Evolutionary conservation across 2,113 vertebrate genomes (phyloP).

Genomic region (Calypte anna): DNA sequence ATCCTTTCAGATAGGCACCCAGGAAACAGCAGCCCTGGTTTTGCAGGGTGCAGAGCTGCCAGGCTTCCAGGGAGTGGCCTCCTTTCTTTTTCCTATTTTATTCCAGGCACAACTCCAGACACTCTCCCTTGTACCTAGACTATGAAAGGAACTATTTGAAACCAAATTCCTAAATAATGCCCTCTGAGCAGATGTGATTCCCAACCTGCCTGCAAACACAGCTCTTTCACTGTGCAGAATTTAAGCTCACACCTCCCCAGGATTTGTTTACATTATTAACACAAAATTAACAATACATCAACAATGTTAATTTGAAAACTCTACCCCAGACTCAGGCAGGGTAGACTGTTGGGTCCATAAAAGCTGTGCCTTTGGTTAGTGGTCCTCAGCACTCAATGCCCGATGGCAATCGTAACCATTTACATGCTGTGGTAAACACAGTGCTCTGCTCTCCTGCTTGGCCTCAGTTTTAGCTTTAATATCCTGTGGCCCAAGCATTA

Average conservation of each 20-base stretch:
- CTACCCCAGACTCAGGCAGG: not conserved
- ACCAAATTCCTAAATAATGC: constrained; percentile 62
- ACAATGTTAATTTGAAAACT: not conserved
- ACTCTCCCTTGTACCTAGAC: constrained; percentile 46
- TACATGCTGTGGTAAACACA: not conserved
- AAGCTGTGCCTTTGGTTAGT: not conserved
- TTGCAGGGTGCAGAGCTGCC: not conserved
- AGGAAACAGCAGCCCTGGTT: not conserved
- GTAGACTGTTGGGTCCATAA: not conserved
- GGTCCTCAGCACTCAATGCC: not conserved
- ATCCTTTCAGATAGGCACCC: rapidly evolving
- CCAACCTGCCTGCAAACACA: constrained; percentile 44
- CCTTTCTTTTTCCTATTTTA: constrained; percentile 34
- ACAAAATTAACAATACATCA: constrained; percentile 34
- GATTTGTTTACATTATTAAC: not conserved
- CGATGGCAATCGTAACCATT: not conserved
- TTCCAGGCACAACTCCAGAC: constrained; percentile 54
- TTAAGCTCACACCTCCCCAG: not conserved
- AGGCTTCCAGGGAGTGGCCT: not conserved
- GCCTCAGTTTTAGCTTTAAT: not conserved
- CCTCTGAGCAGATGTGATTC: constrained; percentile 11
- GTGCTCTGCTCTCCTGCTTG: not conserved
- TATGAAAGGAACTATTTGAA: constrained; percentile 57
- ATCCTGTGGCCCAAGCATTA: not conserved
- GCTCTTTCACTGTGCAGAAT: not conserved